Conservation (phyloP, 2,888 invertebrate species). For the Iselma pallidipennis region DNA sequence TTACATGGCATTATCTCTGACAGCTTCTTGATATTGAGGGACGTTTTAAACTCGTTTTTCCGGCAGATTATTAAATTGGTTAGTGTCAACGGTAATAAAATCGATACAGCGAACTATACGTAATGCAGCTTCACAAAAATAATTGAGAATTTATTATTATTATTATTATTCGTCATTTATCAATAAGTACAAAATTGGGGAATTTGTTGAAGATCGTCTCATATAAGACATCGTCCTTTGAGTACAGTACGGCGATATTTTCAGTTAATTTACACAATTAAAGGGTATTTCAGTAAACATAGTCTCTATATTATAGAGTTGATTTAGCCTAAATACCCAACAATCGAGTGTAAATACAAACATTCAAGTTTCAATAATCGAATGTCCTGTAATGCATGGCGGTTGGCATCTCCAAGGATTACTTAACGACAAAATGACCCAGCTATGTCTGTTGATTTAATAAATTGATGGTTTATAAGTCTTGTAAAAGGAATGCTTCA, state of each 20-base stretch:
- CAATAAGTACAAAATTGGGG: not conserved
- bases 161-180: no score
- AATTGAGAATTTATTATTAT: no score
- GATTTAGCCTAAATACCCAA: not conserved
- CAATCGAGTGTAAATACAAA: not conserved
- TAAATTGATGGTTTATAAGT: no score
- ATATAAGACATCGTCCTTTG: not conserved
- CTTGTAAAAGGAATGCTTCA: no score
- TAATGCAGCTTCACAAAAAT: not conserved
- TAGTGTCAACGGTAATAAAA: constrained; percentile 29
- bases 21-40: constrained; percentile 34
- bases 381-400: no score
- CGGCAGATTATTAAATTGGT: constrained; percentile 37
- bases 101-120: constrained; percentile 10
- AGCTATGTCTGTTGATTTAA: no score
- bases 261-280: not conserved
- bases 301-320: not conserved
- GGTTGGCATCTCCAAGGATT: not conserved
- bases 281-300: not conserved
- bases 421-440: not conserved
- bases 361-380: constrained; percentile 2
- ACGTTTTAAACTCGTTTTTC: constrained; percentile 32
- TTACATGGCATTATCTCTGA: constrained; percentile 38
- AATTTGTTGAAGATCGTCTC: no score
- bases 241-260: not conserved